Percentiles rank a stretch among this genome's conserved stretches.
These are phyloP conservation scores for Icerya purchasi DNA, from an alignment of 2,888 invertebrate species.

Conservation along the genomic window DNA sequence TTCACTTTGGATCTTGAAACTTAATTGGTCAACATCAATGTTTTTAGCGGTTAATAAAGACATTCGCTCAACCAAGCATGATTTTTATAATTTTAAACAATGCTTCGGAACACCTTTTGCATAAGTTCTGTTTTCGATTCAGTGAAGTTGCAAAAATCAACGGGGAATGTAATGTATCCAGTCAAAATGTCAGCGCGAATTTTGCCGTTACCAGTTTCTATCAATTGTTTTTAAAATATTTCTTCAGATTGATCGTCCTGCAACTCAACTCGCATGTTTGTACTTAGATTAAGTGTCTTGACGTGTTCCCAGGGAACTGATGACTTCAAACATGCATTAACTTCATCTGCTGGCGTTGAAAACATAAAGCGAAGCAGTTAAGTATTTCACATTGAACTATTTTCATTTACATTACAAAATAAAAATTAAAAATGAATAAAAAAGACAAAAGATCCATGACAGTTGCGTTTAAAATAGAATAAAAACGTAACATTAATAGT, in stretches of 20 bases:
- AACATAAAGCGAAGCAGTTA: too few species aligned
- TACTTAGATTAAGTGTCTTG: neutral
- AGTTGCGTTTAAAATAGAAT: too few species aligned
- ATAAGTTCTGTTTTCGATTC: neutral
- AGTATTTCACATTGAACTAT: too few species aligned
- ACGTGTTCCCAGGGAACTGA: neutral
- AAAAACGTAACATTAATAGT: too few species aligned
- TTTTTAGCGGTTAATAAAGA: neutral
- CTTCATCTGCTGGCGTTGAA: neutral
- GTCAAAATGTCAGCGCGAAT: neutral
- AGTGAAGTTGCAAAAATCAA: neutral
- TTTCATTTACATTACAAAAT: too few species aligned
- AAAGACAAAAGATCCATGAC: too few species aligned
- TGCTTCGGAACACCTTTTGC: neutral
- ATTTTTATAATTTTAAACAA: neutral
- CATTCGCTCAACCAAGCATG: neutral
- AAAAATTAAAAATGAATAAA: too few species aligned
- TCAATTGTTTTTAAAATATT: neutral
- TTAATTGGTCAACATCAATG: neutral
- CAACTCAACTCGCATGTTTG: neutral
- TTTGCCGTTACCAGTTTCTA: neutral
- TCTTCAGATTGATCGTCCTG: neutral
- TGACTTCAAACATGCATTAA: neutral
- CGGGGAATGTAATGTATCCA: neutral
- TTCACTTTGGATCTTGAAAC: neutral